These are phyloP conservation scores for Neodiprion pinetum DNA, from an alignment of 1,140 invertebrate species.

Conservation along the genomic window DNA sequence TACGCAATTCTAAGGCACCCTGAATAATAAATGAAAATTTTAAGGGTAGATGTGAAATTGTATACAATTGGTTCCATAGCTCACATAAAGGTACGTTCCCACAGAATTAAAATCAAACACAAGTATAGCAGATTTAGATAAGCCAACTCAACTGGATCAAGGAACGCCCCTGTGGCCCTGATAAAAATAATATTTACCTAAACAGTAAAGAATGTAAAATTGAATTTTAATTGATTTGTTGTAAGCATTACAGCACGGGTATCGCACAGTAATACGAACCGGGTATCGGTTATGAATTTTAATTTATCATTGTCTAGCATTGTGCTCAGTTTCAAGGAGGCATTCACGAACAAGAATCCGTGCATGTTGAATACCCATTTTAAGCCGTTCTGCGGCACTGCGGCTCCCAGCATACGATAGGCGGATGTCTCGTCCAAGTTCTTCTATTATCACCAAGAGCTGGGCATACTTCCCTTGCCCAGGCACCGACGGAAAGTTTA, in stretches of 20 bases:
- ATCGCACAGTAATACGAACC: neutral
- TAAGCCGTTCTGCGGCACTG: slow-evolving; percentile 78
- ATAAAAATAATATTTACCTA: neutral
- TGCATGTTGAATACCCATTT: slow-evolving; percentile 81
- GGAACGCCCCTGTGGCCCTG: neutral
- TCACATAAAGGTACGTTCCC: neutral
- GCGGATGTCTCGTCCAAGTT: slow-evolving; percentile 82
- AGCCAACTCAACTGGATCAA: neutral
- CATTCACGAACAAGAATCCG: slow-evolving; percentile 83
- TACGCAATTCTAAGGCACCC: no score
- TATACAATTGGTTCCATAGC: neutral
- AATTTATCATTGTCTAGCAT: slow-evolving; percentile 68
- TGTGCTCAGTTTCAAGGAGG: slow-evolving; percentile 79
- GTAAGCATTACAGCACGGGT: neutral
- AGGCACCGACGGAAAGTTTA: slow-evolving; percentile 57
- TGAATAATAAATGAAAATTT: neutral
- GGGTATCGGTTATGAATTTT: neutral
- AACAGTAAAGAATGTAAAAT: neutral
- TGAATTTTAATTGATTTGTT: neutral
- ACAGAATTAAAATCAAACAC: neutral
- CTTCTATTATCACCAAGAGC: slow-evolving; percentile 81
- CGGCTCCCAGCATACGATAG: slow-evolving; percentile 84
- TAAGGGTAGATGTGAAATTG: neutral
- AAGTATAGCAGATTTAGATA: neutral
- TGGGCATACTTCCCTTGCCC: slow-evolving; percentile 76